Evolutionary conservation across 23 tunicate species (phyloP).

Genomic region (Trididemnum clinides): DNA sequence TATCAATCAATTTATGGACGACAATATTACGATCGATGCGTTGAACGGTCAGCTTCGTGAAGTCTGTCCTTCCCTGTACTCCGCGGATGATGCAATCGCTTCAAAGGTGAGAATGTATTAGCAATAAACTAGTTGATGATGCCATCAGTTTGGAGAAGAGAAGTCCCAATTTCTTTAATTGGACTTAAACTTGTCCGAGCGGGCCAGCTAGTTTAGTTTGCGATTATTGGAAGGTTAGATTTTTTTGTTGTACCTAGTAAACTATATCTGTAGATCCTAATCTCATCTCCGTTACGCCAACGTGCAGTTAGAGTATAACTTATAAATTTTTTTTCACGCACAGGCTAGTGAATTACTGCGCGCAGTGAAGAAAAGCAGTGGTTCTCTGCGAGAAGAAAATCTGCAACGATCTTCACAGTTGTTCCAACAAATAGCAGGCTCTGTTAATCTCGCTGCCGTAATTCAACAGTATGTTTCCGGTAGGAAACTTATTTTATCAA

Average conservation of each 20-base stretch:
- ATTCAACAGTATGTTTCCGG: slow-evolving; percentile 82
- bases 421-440: slow-evolving; percentile 76
- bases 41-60: slow-evolving; percentile 78
- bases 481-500: slow-evolving; percentile 11
- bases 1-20: slow-evolving; percentile 79
- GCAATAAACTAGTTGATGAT: background rate
- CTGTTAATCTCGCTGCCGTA: slow-evolving; percentile 78
- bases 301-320: no score
- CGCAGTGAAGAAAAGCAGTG: slow-evolving; percentile 32
- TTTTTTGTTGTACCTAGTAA: no score
- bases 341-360: slow-evolving; percentile 90
- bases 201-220: no score
- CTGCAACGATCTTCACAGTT: slow-evolving; percentile 63
- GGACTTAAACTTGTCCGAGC: no score
- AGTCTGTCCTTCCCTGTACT: slow-evolving; percentile 88
- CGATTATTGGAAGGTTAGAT: no score
- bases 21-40: slow-evolving; percentile 83
- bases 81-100: slow-evolving; percentile 90
- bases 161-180: no score
- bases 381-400: slow-evolving; percentile 34
- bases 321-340: no score
- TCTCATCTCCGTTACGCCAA: no score
- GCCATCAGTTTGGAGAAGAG: no score
- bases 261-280: no score
- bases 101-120: slow-evolving; percentile 52